phyloP scores from a whole-genome alignment of 2,113 vertebrate genomes.

The Chaetorhynchus papuensis region DNA sequence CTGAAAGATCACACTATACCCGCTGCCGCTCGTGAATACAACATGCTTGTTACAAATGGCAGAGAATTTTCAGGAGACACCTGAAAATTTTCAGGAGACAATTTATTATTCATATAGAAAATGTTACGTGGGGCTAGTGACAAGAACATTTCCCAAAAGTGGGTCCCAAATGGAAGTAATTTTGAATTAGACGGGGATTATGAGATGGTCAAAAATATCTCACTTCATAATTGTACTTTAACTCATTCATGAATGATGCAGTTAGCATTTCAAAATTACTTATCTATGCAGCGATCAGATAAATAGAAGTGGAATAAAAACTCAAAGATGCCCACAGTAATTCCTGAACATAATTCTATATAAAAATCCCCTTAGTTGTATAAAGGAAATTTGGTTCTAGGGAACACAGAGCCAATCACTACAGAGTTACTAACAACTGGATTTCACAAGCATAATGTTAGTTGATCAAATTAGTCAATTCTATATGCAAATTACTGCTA shows the following conservation, averaged over 20 bases:
- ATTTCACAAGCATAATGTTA: neutral
- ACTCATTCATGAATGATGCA: neutral
- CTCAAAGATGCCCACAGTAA: neutral
- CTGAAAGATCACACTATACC: neutral
- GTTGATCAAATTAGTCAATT: neutral
- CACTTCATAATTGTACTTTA: neutral
- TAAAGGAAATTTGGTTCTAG: neutral
- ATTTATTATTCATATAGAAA: neutral
- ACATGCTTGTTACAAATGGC: neutral
- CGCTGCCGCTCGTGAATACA: rapidly evolving
- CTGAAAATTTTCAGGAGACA: neutral
- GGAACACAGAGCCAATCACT: neutral
- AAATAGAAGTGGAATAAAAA: neutral
- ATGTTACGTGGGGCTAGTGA: neutral
- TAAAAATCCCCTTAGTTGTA: neutral
- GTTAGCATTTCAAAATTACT: neutral
- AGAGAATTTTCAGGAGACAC: neutral
- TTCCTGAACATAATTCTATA: neutral
- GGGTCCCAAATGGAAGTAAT: neutral
- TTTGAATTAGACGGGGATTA: neutral
- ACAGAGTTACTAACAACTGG: neutral
- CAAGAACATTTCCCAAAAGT: neutral
- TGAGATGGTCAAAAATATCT: neutral
- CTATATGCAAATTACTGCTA: neutral
- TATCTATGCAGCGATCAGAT: neutral